Evolutionary conservation across 2,888 invertebrate genomes (phyloP).

Genomic region (Perizoma flavofasciatum): DNA sequence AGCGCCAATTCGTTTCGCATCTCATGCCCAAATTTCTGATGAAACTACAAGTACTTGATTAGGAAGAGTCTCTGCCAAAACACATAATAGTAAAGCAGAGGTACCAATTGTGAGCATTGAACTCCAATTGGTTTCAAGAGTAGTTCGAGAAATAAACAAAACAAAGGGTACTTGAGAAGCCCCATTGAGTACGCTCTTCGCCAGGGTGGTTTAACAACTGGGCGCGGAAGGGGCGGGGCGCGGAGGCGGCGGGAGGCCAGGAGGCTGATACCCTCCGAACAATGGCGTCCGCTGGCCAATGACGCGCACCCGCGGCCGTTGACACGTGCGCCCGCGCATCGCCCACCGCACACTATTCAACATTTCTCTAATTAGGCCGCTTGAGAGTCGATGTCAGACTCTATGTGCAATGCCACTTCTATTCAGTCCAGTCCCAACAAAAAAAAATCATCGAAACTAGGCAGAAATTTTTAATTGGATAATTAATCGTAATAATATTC

Average conservation of each 20-base stretch:
- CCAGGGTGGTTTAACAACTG: conserved; percentile 35
- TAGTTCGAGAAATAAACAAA: conserved; percentile 9
- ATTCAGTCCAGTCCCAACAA: background rate
- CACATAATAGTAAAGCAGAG: conserved; percentile 1
- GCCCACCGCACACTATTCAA: conserved; percentile 29
- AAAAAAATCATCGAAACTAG: background rate
- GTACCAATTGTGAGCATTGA: conserved; percentile 7
- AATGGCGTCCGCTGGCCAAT: conserved; percentile 71
- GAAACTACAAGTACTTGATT: background rate
- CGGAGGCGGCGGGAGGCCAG: conserved; percentile 30
- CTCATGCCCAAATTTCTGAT: background rate
- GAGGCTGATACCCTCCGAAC: conserved; percentile 48
- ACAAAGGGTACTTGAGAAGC: conserved; percentile 18
- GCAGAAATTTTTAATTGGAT: no score
- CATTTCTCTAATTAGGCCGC: conserved; percentile 32
- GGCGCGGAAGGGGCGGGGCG: conserved; percentile 30
- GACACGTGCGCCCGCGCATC: conserved; percentile 72
- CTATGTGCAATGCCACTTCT: conserved; percentile 4
- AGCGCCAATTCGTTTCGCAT: conserved; percentile 7
- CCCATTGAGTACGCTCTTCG: conserved; percentile 11
- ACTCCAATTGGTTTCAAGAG: conserved; percentile 9
- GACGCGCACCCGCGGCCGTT: conserved; percentile 76
- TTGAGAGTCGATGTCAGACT: conserved; percentile 13
- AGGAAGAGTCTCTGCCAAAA: background rate
- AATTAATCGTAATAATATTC: no score